Evolutionary conservation across 1,140 invertebrate species (phyloP).

Genomic region (Bilobella aurantiaca): DNA sequence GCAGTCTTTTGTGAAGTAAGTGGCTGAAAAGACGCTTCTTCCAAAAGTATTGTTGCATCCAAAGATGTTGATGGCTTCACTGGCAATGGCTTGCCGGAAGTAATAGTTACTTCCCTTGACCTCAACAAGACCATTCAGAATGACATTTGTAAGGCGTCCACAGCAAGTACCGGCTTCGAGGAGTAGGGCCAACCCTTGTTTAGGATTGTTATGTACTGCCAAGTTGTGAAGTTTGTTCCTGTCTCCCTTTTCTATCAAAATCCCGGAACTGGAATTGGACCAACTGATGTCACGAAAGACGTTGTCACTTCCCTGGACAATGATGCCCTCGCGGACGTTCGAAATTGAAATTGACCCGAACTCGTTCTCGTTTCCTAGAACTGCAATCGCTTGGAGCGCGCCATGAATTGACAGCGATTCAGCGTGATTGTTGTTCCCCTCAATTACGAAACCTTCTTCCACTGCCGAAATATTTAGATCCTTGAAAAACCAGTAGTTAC

Average conservation of each 20-base stretch:
- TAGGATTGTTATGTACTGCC: conserved; percentile 15
- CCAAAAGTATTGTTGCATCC: conserved; percentile 24
- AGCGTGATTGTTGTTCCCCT: conserved; percentile 18
- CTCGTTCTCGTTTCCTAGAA: conserved; percentile 14
- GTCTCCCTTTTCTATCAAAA: conserved; percentile 19
- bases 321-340: conserved; percentile 17
- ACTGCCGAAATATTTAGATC: conserved; percentile 22
- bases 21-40: conserved; percentile 20
- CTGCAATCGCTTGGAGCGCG: conserved; percentile 13
- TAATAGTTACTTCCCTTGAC: conserved; percentile 17
- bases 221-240: conserved; percentile 22
- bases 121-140: conserved; percentile 17
- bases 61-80: conserved; percentile 21
- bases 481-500: conserved; percentile 15
- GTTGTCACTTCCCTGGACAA: conserved; percentile 18
- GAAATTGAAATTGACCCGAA: conserved; percentile 24
- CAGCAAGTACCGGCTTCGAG: conserved; percentile 19
- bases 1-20: conserved; percentile 22
- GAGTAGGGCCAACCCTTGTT: conserved; percentile 12
- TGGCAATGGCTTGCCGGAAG: conserved; percentile 15
- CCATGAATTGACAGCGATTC: conserved; percentile 21
- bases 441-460: conserved; percentile 20
- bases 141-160: conserved; percentile 15
- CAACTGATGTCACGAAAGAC: conserved; percentile 15
- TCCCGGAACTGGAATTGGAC: conserved; percentile 16